Base-by-base conservation (phyloP, 2,113 vertebrate genomes). In the Hystrix cristata region DNA sequence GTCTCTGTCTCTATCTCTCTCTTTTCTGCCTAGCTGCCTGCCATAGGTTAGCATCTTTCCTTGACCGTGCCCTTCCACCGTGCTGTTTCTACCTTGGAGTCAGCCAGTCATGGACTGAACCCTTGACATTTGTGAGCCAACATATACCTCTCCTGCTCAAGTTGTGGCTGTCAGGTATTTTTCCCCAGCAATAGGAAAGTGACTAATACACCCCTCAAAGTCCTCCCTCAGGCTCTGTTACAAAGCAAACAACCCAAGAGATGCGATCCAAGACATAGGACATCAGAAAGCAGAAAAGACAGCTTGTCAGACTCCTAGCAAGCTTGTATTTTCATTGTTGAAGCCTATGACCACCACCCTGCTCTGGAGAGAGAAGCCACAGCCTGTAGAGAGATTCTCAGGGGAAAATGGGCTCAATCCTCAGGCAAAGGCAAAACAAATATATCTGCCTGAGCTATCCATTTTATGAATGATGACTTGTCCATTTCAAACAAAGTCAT, bases 391-490 rank as follows among this genome's bases (percentile, higher is more conserved):
- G 34, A 51, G 46, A 31, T 79, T 85, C 82, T 46, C 82, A 34
- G 67, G 60, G 69, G n/a, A 25, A 60, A 43, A 57, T 6, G 0
- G 9, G 57, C 43, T 82, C 21, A 11, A 29, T 31, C 21, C 34
- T 90, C 25, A 46, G 83, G 55, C 59, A 34, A 76, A 92, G 51
- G 79, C 72, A 87, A 93, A 93, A 72, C 67, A 72, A 95, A 25
- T 59, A 29, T 0, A 4, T 86, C 80, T 84, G 46, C 38, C 80
- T 62, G 55, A 38, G 59, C 59, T 82, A n/a, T 31, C 9, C 67
- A 72, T 67, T 92, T 97, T 94, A 88, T 79, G 71, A 96, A 92
- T 48, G 60, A 53, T 53, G 94, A 94, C 86, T 84, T 78, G 78
- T 78, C 65, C 43, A 53, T 78, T 95, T 94, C 65, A 86, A 82